phyloP scores from a whole-genome alignment of 2,888 invertebrate species.

The Harmothoe impar region DNA sequence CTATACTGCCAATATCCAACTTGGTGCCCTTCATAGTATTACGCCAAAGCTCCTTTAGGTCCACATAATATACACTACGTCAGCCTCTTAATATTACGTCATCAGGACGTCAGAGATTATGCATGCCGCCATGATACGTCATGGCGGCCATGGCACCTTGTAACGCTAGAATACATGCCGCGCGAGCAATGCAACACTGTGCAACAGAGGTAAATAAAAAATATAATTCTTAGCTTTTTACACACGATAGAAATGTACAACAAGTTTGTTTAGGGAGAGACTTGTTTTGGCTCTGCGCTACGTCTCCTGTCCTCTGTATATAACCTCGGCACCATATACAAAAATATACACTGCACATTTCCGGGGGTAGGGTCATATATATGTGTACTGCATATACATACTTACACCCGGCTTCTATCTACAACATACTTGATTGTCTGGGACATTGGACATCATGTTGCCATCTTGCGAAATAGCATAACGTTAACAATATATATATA shows the following conservation, averaged over 20 bases:
- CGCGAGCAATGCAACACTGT: conserved; percentile 12
- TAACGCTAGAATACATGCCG: background rate
- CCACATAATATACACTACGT: background rate
- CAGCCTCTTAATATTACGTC: conserved; percentile 4
- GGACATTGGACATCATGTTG: conserved; percentile 16
- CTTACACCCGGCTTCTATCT: conserved; percentile 24
- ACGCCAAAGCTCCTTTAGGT: background rate
- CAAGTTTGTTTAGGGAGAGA: background rate
- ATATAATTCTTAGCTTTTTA: conserved; percentile 22
- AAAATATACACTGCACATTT: conserved; percentile 59
- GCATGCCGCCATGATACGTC: background rate
- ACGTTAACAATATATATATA: background rate
- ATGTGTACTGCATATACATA: background rate
- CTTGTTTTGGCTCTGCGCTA: conserved; percentile 39
- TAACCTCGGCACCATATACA: conserved; percentile 51
- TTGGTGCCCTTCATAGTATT: background rate
- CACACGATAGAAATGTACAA: conserved; percentile 55
- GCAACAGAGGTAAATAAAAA: conserved; percentile 53
- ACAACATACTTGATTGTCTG: conserved; percentile 50
- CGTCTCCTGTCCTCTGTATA: background rate
- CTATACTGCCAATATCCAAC: background rate
- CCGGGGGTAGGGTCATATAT: background rate
- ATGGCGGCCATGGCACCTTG: conserved; percentile 30
- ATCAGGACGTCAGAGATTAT: conserved; percentile 16
- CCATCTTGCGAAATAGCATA: conserved; percentile 14